Conservation (phyloP, 2,797 vertebrate genomes). For the Florisuga fusca region DNA sequence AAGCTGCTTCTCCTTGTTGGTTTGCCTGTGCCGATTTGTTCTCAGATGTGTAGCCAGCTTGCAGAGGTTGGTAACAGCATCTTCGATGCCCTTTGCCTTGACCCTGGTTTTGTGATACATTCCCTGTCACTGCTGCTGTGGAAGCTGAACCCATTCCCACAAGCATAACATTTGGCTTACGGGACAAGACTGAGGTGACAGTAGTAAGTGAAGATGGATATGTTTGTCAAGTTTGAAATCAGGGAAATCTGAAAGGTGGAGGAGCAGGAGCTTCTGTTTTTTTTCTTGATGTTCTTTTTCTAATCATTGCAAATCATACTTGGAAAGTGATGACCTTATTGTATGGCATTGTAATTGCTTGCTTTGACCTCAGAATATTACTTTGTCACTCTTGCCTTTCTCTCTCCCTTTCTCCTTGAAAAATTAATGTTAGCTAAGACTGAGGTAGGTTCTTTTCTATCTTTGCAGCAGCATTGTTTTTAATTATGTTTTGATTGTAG, state of each 20-base stretch:
- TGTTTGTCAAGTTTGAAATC: neutral
- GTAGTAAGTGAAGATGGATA: neutral
- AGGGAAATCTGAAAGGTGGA: neutral
- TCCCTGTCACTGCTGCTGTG: neutral
- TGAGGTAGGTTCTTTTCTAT: slow-evolving; percentile 13
- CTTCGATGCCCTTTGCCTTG: neutral
- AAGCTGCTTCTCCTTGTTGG: neutral
- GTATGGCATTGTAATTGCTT: neutral
- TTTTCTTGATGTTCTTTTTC: neutral
- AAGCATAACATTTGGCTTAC: neutral
- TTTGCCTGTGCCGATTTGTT: neutral
- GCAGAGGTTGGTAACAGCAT: neutral
- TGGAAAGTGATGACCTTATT: neutral
- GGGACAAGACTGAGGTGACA: neutral
- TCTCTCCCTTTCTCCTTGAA: slow-evolving; percentile 1
- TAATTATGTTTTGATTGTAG: slow-evolving; percentile 64
- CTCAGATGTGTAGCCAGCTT: neutral
- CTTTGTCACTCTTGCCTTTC: neutral
- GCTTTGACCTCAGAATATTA: slow-evolving; percentile 39
- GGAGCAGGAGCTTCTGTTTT: neutral
- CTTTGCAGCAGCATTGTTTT: slow-evolving; percentile 15
- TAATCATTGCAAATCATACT: neutral
- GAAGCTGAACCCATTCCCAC: neutral
- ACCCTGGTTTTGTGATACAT: neutral
- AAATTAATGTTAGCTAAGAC: slow-evolving; percentile 12